Evolutionary conservation across 2,113 vertebrate species (phyloP).

Genomic region (Protobothrops mucrosquamatus): DNA sequence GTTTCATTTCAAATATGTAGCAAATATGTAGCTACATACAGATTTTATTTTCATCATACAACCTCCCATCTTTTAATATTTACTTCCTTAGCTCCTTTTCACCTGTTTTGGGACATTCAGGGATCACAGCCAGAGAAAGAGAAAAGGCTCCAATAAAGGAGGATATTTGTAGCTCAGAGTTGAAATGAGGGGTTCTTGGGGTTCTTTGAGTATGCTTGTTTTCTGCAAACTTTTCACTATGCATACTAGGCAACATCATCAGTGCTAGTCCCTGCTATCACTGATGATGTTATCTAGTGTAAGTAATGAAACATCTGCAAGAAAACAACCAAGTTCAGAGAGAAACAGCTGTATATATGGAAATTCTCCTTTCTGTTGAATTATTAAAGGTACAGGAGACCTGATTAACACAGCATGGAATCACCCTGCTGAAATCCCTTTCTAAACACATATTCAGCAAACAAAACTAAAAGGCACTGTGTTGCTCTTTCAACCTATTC

Average conservation of each 20-base stretch:
- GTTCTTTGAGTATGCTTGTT: not conserved
- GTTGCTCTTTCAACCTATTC: not conserved
- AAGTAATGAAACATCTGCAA: not conserved
- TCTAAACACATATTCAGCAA: not conserved
- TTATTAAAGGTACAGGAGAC: not conserved
- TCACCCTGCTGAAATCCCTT: not conserved
- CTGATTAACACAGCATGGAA: not conserved
- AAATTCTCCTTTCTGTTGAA: not conserved
- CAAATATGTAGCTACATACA: no score
- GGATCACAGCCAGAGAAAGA: not conserved
- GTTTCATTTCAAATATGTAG: not conserved
- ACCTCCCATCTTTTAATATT: not conserved
- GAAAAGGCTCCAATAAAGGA: not conserved
- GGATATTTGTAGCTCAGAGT: not conserved
- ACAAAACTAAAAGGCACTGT: not conserved
- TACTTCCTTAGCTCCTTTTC: not conserved
- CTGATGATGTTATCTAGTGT: not conserved
- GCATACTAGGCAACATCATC: not conserved
- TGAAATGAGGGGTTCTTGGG: not conserved
- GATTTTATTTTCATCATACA: not conserved
- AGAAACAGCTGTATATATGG: not conserved
- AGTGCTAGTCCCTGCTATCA: not conserved
- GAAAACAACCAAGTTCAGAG: not conserved
- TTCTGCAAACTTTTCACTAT: not conserved
- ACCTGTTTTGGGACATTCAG: not conserved